A percentile compares a stretch with the other conserved stretches of the same genome.
These are phyloP conservation scores for Rugalucina vietnamica DNA, from an alignment of 2,888 invertebrate species.

Conservation along the genomic window DNA sequence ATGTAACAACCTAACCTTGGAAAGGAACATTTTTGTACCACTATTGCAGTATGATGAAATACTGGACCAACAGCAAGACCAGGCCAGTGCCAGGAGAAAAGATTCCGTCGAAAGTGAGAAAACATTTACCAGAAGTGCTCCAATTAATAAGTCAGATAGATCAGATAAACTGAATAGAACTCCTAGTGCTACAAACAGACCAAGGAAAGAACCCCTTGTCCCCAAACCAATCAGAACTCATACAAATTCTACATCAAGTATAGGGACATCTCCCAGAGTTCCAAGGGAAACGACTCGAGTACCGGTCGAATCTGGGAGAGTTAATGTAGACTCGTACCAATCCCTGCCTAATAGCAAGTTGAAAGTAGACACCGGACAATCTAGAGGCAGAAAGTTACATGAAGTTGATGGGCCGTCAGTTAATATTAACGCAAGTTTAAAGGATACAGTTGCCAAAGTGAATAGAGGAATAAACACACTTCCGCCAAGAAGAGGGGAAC, in stretches of 20 bases:
- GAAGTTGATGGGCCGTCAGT: neutral
- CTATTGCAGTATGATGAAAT: constrained; percentile 57
- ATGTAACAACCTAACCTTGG: no score
- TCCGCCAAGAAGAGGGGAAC: neutral
- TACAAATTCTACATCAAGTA: neutral
- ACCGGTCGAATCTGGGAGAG: neutral
- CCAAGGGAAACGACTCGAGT: neutral
- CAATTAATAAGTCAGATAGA: constrained; percentile 14
- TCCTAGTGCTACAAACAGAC: constrained; percentile 22
- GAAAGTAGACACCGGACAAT: neutral
- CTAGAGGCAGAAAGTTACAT: neutral
- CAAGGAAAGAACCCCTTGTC: constrained; percentile 19
- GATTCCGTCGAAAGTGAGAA: constrained; percentile 15
- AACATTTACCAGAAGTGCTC: constrained; percentile 7
- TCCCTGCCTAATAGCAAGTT: neutral
- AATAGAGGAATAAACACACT: neutral
- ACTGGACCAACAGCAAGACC: constrained; percentile 26
- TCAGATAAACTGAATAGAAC: constrained; percentile 17
- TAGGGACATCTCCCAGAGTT: neutral
- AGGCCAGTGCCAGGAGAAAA: neutral
- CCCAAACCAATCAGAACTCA: constrained; percentile 3
- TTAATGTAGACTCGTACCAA: neutral
- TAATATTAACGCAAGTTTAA: neutral
- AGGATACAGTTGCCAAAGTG: neutral
- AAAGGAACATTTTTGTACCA: no score